A percentile compares a stretch with the other conserved stretches of the same genome.
phyloP scores from a whole-genome alignment of 92 coral and sea anemone species.

The Meandrina meandrites region DNA sequence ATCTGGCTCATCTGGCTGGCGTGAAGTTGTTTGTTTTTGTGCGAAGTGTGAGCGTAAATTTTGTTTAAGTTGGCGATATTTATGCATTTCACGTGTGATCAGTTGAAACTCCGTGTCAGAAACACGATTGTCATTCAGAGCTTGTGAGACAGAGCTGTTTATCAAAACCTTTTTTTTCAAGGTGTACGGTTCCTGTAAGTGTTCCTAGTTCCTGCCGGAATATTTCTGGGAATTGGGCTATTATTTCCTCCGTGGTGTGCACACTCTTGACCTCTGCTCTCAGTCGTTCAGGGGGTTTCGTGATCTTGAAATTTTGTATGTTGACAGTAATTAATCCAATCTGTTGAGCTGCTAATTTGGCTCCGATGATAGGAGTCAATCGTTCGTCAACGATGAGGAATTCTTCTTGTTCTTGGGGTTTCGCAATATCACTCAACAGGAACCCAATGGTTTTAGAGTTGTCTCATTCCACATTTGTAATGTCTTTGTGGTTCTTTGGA shows the following conservation, averaged over 20 bases:
- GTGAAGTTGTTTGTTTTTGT: too few species aligned
- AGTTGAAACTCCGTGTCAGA: too few species aligned
- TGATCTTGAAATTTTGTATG: conserved; percentile 20
- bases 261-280: conserved; percentile 29
- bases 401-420: conserved; percentile 31
- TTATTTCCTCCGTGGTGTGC: conserved; percentile 25
- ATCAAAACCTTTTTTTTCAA: too few species aligned
- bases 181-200: too few species aligned
- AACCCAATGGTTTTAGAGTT: background rate
- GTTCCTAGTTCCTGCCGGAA: too few species aligned
- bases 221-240: too few species aligned
- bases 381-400: conserved; percentile 14
- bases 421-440: background rate
- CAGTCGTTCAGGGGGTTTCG: conserved; percentile 20
- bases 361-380: conserved; percentile 38
- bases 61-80: too few species aligned
- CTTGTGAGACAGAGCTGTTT: too few species aligned
- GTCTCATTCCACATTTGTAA: conserved; percentile 3
- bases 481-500: background rate
- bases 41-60: too few species aligned
- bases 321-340: conserved; percentile 43
- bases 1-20: too few species aligned
- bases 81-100: too few species aligned
- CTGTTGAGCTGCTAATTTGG: conserved; percentile 42
- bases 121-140: too few species aligned